phyloP scores from a whole-genome alignment of 2,888 invertebrate species.

The Pantelozetes paolii region DNA sequence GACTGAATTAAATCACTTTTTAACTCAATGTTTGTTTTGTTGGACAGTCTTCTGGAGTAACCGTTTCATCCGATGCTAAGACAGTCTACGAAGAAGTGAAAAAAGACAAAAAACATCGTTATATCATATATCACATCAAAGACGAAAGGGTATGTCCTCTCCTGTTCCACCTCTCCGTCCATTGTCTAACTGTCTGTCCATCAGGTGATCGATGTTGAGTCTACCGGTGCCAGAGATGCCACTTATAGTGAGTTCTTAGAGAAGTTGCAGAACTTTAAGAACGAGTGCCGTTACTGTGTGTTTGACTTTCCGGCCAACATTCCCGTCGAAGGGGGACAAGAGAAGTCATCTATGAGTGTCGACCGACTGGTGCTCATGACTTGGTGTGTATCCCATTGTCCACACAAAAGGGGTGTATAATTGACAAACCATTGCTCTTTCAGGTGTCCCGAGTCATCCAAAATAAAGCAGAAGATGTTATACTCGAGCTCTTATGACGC shows the following conservation, averaged over 20 bases:
- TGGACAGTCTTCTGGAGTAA: slow-evolving; percentile 75
- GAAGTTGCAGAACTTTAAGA: slow-evolving; percentile 76
- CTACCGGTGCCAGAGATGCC: slow-evolving; percentile 77
- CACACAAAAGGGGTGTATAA: no score
- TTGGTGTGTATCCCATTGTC: slow-evolving; percentile 60
- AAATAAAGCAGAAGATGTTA: slow-evolving; percentile 75
- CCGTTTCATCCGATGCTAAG: slow-evolving; percentile 91
- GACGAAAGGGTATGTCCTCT: slow-evolving; percentile 71
- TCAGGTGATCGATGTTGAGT: slow-evolving; percentile 77
- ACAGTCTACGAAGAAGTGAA: slow-evolving; percentile 94
- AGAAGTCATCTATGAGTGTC: slow-evolving; percentile 48
- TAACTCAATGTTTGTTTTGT: not conserved
- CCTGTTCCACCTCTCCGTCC: not conserved
- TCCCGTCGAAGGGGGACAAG: slow-evolving; percentile 48
- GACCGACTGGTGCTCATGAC: slow-evolving; percentile 72
- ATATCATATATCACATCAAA: slow-evolving; percentile 91
- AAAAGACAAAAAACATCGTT: slow-evolving; percentile 94
- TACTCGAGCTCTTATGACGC: slow-evolving; percentile 94
- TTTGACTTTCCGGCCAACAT: slow-evolving; percentile 69
- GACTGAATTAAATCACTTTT: not conserved
- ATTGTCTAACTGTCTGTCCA: not conserved
- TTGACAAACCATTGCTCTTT: no score
- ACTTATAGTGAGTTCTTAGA: slow-evolving; percentile 91
- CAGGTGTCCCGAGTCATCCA: slow-evolving; percentile 91
- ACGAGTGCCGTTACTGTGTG: slow-evolving; percentile 95